phyloP scores from a whole-genome alignment of 2,797 vertebrate genomes.

The Sparus aurata region DNA sequence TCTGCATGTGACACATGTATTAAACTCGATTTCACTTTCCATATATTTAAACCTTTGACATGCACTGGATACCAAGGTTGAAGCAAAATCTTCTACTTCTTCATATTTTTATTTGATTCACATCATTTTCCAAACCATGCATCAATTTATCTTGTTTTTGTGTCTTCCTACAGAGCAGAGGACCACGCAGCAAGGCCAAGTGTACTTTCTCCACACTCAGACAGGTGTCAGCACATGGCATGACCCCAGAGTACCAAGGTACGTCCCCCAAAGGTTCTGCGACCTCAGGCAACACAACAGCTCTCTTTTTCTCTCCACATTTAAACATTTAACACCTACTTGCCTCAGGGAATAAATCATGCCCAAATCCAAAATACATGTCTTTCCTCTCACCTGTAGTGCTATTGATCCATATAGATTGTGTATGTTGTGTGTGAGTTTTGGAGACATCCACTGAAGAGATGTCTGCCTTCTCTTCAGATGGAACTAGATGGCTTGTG shows the following conservation, averaged over 20 bases:
- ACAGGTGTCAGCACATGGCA: conserved; percentile 99
- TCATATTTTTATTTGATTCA: not conserved
- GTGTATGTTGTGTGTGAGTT: no score
- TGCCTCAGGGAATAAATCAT: no score
- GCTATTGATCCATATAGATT: no score
- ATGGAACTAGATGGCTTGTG: no score
- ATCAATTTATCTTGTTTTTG: not conserved
- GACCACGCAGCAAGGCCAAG: conserved; percentile 98
- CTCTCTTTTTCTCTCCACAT: not conserved
- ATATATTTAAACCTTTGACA: conserved; percentile 14
- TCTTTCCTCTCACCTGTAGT: no score
- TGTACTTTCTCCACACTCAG: conserved; percentile 98
- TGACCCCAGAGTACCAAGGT: conserved; percentile 97
- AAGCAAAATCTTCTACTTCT: not conserved
- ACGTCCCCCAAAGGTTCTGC: conserved; percentile 37
- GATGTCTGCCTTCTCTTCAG: no score
- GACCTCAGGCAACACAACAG: not conserved
- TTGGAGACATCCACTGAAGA: no score
- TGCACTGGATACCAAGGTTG: not conserved
- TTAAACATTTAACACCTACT: not conserved
- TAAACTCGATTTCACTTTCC: conserved; percentile 26
- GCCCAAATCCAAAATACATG: no score
- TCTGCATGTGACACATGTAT: conserved; percentile 36
- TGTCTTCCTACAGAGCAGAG: conserved; percentile 92
- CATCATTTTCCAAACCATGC: not conserved